Percentiles rank a stretch among this genome's conserved stretches.
phyloP scores from a whole-genome alignment of 2,113 vertebrate genomes.

The Nycticorax nycticorax region DNA sequence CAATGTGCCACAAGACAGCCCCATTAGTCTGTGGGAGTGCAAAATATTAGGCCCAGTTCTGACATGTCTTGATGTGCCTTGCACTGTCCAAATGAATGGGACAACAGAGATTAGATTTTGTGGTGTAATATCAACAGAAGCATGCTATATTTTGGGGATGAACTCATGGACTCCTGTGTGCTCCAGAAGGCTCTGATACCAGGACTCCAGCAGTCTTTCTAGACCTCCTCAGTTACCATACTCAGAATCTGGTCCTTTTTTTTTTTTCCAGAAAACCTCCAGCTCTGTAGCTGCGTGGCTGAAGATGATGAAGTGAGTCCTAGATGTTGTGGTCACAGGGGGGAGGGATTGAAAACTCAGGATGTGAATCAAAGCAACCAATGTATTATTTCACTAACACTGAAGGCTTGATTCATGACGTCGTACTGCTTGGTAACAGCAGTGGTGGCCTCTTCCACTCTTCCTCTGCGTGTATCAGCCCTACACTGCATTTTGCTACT shows the following conservation, averaged over 20 bases:
- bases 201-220: neutral
- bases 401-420: neutral
- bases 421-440: neutral
- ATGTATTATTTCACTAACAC: neutral
- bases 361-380: neutral
- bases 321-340: neutral
- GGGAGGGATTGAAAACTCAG: neutral
- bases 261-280: neutral
- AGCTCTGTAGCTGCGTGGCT: rapidly evolving
- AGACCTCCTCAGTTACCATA: neutral
- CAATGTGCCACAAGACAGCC: neutral
- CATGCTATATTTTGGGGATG: neutral
- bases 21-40: neutral
- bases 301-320: neutral
- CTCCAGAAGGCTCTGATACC: neutral
- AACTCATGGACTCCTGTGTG: neutral
- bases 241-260: neutral
- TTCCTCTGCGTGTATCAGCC: neutral
- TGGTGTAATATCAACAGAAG: neutral
- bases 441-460: neutral
- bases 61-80: neutral
- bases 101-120: neutral
- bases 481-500: neutral
- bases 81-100: neutral
- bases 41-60: neutral